Evolutionary conservation across 2,113 vertebrate genomes (phyloP), one percentile per base, ranked within the genome.

Genomic region (Hyperopisus bebe): DNA sequence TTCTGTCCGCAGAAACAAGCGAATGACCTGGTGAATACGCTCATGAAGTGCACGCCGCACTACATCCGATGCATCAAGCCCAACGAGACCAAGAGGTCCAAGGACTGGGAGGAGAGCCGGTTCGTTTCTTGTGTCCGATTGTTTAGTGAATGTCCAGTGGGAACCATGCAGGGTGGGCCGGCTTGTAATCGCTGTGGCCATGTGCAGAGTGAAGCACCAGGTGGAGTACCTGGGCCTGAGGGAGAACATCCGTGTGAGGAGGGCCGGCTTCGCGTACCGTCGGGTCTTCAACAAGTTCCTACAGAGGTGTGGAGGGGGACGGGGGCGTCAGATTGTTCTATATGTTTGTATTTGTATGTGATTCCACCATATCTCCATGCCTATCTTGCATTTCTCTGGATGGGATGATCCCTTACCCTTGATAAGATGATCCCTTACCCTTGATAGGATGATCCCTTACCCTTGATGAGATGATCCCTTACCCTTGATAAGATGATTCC

Each of bases 41-140:
- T 99, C 90, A 99, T 98, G 97, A 97, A 97, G 91, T 99, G 98
- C 90, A 99, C 98, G 0, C 98, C 98, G 6, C 98, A 99, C 92
- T 99, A 99, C 90, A 99, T 99, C 94, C 98, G 98, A 91, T 99
- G 98, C 92, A 98, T 99, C 92, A 99, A 99, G 89, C 98, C 98
- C 93, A 99, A 99, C 0, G 98, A 99, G 96, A 99, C 98, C 88
- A 99, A 99, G 94, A 96, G 94, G 55, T 95, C 98, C 0, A 96
- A 95, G 35, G 98, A 99, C 95, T 99, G 98, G 98, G 98, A 99
- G 93, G 98, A 99, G 91, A 98, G 96, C 96, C 97, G 98, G 98
- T 99, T 91, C 91, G 93, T 70, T 66, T 31, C 62, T 66, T 11
- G 9, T 31, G 62, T 9, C 62, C 10, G n/a, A 31, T 31, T 80